Percentiles rank a stretch among this genome's conserved stretches.
phyloP scores from a whole-genome alignment of 2,888 invertebrate species.

The Diachrysia chrysitis region DNA sequence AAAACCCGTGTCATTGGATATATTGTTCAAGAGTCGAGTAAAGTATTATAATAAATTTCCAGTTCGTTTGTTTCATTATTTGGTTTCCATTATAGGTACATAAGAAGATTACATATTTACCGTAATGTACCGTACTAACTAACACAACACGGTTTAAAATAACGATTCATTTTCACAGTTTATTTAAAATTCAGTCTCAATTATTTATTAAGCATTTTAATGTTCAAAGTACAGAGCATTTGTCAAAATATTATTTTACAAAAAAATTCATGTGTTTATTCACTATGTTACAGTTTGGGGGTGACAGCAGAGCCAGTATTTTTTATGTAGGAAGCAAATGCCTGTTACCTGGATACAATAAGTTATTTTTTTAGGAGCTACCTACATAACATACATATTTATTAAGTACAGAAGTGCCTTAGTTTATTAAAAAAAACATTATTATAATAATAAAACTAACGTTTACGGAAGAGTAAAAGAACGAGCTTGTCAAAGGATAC shows the following conservation, averaged over 20 bases:
- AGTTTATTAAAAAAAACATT: no score
- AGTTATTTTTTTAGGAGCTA: not conserved
- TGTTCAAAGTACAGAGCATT: slow-evolving; percentile 44
- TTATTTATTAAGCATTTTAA: slow-evolving; percentile 43
- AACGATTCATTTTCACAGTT: slow-evolving; percentile 43
- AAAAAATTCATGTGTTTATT: slow-evolving; percentile 21
- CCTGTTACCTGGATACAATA: not conserved
- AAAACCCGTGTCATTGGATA: no score
- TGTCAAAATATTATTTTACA: slow-evolving; percentile 47
- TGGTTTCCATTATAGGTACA: no score
- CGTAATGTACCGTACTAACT: not conserved
- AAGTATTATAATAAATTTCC: no score
- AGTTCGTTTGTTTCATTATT: no score
- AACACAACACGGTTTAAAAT: slow-evolving; percentile 36
- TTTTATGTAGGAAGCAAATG: not conserved
- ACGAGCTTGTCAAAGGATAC: no score
- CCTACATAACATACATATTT: no score
- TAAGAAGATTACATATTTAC: no score
- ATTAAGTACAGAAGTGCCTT: no score
- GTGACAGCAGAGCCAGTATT: not conserved
- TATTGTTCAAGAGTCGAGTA: no score
- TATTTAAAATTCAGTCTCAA: slow-evolving; percentile 42
- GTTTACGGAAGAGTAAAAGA: no score
- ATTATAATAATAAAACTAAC: no score
- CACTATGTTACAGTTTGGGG: not conserved